Evolutionary conservation across 2,888 invertebrate species (phyloP), one percentile per base, ranked within the genome.

Genomic region (Neria commutata): DNA sequence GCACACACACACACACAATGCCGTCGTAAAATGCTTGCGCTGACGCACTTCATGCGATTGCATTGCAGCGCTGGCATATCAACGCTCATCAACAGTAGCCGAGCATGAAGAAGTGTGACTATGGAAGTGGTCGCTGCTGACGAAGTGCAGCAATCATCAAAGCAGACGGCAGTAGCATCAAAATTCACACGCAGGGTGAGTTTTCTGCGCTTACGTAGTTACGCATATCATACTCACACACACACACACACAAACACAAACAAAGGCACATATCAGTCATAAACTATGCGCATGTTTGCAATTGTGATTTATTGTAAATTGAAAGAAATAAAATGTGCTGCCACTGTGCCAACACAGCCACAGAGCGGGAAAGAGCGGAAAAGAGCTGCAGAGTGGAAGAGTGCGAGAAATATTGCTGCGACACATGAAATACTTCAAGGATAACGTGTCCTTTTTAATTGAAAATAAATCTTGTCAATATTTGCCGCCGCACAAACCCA

Each of bases 391-490:
- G 48, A 24, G 49, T 50, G 23, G 23, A 54, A 45, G 56, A 59
- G n/a, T n/a, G n/a, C 53, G 55, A 54, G 61, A 58, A 63, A 5
- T 49, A 19, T 52, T 25, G 40, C 26, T 42, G 52, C 46, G 17
- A n/a, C n/a, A n/a, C 42, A 42, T 48, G 37, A 33, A 19, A 16
- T 14, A 34, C 4, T 45, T 19, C 45, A 29, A 66, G 67, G 71
- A 72, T 72, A 73, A 70, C 68, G 67, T 40, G 48, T 50, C 54
- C 56, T 61, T 72, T 73, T 75, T 70, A 74, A 74, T 77, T 77
- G 73, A 75, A 76, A 70, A 75, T 77, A 75, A 76, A 77, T 76
- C 73, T 76, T 71, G 69, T 70, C 73, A 71, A 74, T 73, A 73
- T 73, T 65, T 66, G 64, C 63, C 58, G 45, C 58, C 58, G 45